A percentile compares a stretch with the other conserved stretches of the same genome.
phyloP scores from a whole-genome alignment of 2,888 invertebrate genomes.

The Sinelater perroti region DNA sequence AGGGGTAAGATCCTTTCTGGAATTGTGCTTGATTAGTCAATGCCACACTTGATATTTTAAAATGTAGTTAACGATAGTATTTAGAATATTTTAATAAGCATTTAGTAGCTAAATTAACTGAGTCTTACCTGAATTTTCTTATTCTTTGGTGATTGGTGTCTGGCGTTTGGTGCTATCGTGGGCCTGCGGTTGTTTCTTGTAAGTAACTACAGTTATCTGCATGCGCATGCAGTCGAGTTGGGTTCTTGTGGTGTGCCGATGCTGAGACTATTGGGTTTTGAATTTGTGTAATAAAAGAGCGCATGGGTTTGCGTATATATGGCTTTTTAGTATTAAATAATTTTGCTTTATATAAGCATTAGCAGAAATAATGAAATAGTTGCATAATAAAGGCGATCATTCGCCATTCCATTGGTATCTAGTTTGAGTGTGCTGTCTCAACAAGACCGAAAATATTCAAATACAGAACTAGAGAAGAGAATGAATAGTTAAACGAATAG shows the following conservation, averaged over 20 bases:
- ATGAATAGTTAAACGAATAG: too few relatives aligned
- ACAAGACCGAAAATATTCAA: too few relatives aligned
- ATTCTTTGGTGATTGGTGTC: constrained; percentile 45
- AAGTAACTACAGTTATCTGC: constrained; percentile 30
- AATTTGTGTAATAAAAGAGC: not conserved
- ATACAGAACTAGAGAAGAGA: too few relatives aligned
- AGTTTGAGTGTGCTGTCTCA: too few relatives aligned
- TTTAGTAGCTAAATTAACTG: constrained; percentile 3
- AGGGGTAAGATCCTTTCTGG: constrained; percentile 93
- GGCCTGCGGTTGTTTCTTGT: constrained; percentile 29
- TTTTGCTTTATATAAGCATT: too few relatives aligned
- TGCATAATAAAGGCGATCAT: too few relatives aligned
- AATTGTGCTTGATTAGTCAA: not conserved
- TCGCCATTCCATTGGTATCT: too few relatives aligned
- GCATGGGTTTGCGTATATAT: not conserved
- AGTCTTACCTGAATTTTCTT: constrained; percentile 41
- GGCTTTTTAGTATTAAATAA: too few relatives aligned
- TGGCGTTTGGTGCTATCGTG: constrained; percentile 40
- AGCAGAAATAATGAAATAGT: too few relatives aligned
- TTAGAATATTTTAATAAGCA: not conserved
- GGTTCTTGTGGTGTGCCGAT: not conserved
- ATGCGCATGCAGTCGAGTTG: constrained; percentile 16
- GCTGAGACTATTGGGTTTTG: not conserved
- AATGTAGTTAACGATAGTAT: too few relatives aligned
- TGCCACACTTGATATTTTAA: constrained; percentile 2